These are phyloP conservation scores for Tricholaema leucomelas DNA, from an alignment of 2,113 vertebrate genomes.

Conservation along the genomic window DNA sequence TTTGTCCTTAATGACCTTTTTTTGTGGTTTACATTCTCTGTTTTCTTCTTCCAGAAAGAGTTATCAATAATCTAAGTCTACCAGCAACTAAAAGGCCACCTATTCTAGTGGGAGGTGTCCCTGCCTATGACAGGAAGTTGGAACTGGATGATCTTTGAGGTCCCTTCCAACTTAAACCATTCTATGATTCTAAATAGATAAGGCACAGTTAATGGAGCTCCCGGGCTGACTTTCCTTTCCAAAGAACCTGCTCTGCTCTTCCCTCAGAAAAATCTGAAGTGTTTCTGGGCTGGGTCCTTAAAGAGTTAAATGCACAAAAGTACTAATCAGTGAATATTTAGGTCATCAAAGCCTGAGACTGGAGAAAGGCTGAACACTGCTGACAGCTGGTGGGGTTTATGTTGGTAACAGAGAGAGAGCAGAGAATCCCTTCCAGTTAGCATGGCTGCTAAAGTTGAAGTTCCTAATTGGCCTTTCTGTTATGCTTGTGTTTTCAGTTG, in stretches of 20 bases:
- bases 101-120: too few relatives aligned
- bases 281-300: not conserved
- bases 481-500: not conserved
- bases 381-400: not conserved
- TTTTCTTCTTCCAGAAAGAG: not conserved
- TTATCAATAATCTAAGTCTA: not conserved
- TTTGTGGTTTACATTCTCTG: not conserved
- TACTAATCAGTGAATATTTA: constrained; percentile 33
- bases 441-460: not conserved
- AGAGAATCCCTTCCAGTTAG: not conserved
- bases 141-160: too few relatives aligned
- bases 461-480: not conserved
- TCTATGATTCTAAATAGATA: too few relatives aligned
- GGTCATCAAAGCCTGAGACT: not conserved
- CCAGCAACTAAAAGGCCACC: not conserved
- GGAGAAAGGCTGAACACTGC: not conserved
- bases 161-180: too few relatives aligned
- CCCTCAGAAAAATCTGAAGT: not conserved
- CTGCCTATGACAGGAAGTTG: too few relatives aligned
- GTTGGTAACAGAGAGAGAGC: not conserved
- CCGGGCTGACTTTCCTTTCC: not conserved
- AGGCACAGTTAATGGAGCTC: not conserved
- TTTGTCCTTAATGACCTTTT: not conserved
- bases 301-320: not conserved
- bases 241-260: not conserved